Evolutionary conservation across 2,797 vertebrate genomes (phyloP).

Genomic region (Enteromius unitaeniatus): DNA sequence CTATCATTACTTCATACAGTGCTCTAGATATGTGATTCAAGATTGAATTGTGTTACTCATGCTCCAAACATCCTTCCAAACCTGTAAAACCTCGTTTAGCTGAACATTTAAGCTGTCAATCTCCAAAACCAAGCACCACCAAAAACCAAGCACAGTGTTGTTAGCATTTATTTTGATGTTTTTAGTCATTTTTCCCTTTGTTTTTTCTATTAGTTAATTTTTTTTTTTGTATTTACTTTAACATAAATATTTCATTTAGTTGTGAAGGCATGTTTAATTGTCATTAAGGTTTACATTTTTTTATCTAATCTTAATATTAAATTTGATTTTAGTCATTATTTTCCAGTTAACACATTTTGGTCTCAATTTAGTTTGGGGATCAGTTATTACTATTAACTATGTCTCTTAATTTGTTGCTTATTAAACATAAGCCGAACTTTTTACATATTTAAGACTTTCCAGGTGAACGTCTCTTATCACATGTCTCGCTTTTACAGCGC

Average conservation of each 20-base stretch:
- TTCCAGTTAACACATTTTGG: too few species aligned
- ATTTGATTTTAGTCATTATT: too few species aligned
- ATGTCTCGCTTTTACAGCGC: slow-evolving; percentile 25
- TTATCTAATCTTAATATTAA: not conserved
- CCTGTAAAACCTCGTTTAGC: not conserved
- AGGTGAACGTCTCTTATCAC: not conserved
- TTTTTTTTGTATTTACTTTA: not conserved
- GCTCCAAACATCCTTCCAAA: not conserved
- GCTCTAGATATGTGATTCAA: not conserved
- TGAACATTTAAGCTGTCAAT: not conserved
- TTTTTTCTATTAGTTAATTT: not conserved
- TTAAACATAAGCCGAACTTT: too few species aligned
- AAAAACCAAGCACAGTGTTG: not conserved
- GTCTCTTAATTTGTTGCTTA: not conserved
- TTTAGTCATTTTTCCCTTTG: not conserved
- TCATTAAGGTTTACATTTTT: not conserved
- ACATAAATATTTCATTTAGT: not conserved
- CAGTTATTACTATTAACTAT: not conserved
- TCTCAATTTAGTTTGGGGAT: not conserved
- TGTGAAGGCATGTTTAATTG: not conserved
- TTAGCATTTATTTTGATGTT: not conserved
- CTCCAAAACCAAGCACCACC: not conserved
- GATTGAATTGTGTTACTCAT: not conserved
- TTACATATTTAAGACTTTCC: not conserved
- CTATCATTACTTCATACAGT: not conserved